phyloP scores from a whole-genome alignment of 2,113 vertebrate genomes.

The Drymodes brunneopygia region DNA sequence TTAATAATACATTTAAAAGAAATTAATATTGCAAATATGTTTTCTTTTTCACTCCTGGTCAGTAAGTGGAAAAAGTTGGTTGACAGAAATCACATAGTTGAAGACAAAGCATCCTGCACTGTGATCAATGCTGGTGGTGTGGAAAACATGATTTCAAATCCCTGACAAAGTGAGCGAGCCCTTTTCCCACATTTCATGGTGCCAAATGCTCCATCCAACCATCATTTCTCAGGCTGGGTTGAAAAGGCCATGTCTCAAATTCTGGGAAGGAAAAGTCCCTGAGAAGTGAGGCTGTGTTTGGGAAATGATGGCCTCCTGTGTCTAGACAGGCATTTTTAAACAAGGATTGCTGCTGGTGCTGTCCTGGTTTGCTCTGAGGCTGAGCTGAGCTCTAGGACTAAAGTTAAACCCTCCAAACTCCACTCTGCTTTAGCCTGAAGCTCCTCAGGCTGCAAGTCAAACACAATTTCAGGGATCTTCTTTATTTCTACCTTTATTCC shows the following conservation, averaged over 20 bases:
- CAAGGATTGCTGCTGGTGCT: background rate
- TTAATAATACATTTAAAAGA: conserved; percentile 48
- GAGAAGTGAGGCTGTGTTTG: background rate
- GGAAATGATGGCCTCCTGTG: background rate
- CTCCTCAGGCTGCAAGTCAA: background rate
- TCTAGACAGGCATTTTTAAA: background rate
- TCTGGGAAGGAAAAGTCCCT: background rate
- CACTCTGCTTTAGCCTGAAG: background rate
- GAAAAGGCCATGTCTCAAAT: background rate
- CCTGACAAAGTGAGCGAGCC: background rate
- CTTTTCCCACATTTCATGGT: background rate
- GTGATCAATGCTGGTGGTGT: background rate
- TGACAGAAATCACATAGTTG: background rate
- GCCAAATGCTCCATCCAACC: background rate
- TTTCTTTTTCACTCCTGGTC: background rate
- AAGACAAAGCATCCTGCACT: background rate
- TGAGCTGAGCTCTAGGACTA: background rate
- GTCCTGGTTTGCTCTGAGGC: background rate
- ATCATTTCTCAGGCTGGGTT: background rate
- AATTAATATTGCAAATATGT: conserved; percentile 19
- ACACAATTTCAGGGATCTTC: background rate
- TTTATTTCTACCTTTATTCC: background rate
- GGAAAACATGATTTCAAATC: background rate
- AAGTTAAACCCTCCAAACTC: background rate
- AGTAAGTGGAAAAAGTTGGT: background rate